A percentile compares a stretch with the other conserved stretches of the same genome.
Evolutionary conservation across 2,888 invertebrate species (phyloP).

Genomic region (Ormia ochracea): DNA sequence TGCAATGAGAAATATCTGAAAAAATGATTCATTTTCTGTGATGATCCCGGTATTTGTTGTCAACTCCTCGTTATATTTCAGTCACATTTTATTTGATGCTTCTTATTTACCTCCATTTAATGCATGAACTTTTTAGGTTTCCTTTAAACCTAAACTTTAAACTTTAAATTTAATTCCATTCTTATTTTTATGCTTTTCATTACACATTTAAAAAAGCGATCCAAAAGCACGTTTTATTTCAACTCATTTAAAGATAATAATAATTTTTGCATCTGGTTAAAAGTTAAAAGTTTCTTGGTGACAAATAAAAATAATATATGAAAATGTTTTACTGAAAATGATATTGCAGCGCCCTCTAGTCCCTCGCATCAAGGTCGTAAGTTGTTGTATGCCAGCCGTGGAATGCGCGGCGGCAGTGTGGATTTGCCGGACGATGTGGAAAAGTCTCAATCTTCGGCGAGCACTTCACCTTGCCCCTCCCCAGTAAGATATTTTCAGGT

Average conservation of each 20-base stretch:
- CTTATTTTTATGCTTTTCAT: not conserved
- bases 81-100: not conserved
- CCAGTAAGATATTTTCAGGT: slow-evolving; percentile 82
- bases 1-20: not conserved
- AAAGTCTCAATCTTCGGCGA: slow-evolving; percentile 93
- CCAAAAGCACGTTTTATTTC: slow-evolving; percentile 43
- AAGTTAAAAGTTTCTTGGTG: not conserved
- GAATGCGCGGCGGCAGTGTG: slow-evolving; percentile 94
- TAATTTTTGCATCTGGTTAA: slow-evolving; percentile 24
- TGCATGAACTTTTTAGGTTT: slow-evolving; percentile 17
- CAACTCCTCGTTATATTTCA: not conserved
- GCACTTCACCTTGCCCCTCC: slow-evolving; percentile 95
- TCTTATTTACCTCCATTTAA: not conserved
- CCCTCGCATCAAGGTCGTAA: slow-evolving; percentile 92
- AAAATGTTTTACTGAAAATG: slow-evolving; percentile 44
- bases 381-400: slow-evolving; percentile 84
- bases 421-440: slow-evolving; percentile 94
- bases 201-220: not conserved
- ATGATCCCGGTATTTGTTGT: not conserved
- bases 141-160: not conserved
- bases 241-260: slow-evolving; percentile 7
- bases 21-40: not conserved
- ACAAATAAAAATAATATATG: slow-evolving; percentile 3
- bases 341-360: slow-evolving; percentile 88
- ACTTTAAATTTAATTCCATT: not conserved